Evolutionary conservation across 2,797 vertebrate genomes (phyloP).

Genomic region (Darevskia nairensis): DNA sequence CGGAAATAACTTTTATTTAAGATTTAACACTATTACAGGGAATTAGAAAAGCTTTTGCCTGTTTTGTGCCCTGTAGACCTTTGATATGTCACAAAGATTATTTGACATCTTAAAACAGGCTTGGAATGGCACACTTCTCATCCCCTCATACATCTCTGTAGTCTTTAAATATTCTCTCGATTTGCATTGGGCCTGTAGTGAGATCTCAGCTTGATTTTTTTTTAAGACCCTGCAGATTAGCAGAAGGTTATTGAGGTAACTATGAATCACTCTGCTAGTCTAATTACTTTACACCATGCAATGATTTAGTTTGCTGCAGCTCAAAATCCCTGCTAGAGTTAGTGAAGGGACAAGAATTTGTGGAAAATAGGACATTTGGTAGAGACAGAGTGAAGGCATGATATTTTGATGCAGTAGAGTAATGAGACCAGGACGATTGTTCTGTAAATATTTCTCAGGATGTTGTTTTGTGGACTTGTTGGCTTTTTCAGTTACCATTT

Average conservation of each 20-base stretch:
- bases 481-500: background rate
- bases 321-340: conserved; percentile 61
- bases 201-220: conserved; percentile 67
- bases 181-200: conserved; percentile 46
- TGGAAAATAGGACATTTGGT: conserved; percentile 39
- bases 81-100: background rate
- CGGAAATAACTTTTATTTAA: conserved; percentile 31
- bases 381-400: background rate
- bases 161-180: conserved; percentile 41
- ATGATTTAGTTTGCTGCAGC: conserved; percentile 43
- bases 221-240: conserved; percentile 68
- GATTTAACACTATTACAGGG: conserved; percentile 23
- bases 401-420: conserved; percentile 3
- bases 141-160: background rate
- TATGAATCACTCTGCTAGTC: conserved; percentile 69
- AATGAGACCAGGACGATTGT: background rate
- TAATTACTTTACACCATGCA: conserved; percentile 73
- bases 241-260: conserved; percentile 67
- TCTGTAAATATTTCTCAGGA: conserved; percentile 15
- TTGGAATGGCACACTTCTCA: conserved; percentile 43
- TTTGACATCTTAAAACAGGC: conserved; percentile 39
- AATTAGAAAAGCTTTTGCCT: conserved; percentile 3
- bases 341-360: conserved; percentile 13
- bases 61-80: conserved; percentile 6
- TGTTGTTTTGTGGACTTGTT: background rate